Evolutionary conservation across 2,888 invertebrate species (phyloP).

Genomic region (Nephrotoma flavescens): DNA sequence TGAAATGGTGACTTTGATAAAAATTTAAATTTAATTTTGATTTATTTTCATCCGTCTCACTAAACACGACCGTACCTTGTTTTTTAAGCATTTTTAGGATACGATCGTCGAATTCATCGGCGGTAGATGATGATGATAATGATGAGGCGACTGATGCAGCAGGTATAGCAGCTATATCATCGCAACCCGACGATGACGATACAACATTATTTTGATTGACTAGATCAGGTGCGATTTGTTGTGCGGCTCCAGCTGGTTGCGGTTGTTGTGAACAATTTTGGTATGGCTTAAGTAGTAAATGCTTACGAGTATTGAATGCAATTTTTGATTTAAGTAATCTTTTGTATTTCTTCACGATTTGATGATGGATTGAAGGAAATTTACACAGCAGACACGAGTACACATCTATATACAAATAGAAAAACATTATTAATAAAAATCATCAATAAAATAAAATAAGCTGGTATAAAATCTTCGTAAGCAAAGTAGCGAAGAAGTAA

Average conservation of each 20-base stretch:
- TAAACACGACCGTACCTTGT: constrained; percentile 3
- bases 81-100: neutral
- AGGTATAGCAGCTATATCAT: neutral
- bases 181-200: neutral
- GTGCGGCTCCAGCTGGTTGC: neutral
- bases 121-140: neutral
- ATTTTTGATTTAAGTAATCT: neutral
- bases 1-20: neutral
- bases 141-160: neutral
- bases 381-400: neutral
- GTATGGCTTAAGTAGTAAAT: neutral
- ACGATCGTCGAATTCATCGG: neutral
- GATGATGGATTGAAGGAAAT: neutral
- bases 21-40: neutral
- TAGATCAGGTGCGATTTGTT: neutral
- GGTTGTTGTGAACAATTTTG: neutral
- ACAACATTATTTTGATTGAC: neutral
- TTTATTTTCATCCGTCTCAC: neutral
- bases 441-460: too few species aligned
- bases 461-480: too few species aligned
- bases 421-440: neutral
- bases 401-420: neutral
- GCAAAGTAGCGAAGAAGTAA: too few species aligned
- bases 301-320: neutral
- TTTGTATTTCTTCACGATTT: constrained; percentile 1